Evolutionary conservation across 2,113 vertebrate genomes (phyloP).

Genomic region (Miniopterus natalensis): DNA sequence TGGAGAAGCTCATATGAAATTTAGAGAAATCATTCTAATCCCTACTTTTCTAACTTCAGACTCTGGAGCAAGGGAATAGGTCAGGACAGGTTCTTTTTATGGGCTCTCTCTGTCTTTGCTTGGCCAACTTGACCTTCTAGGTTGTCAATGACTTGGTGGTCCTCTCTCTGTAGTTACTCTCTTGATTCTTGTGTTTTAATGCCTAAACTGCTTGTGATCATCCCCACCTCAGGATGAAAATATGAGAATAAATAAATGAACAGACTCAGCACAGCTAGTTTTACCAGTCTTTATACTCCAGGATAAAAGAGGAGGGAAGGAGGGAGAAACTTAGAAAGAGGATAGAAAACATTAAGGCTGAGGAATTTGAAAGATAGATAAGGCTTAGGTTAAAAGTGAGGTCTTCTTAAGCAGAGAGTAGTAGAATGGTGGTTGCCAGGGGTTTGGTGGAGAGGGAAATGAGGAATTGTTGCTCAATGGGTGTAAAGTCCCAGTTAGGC

Average conservation of each 20-base stretch:
- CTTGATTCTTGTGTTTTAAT: slow-evolving; percentile 10
- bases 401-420: neutral
- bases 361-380: slow-evolving; percentile 7
- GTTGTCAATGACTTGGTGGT: neutral
- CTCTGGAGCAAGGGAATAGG: slow-evolving; percentile 11
- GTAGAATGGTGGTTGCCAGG: neutral
- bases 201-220: neutral
- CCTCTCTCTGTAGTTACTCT: neutral
- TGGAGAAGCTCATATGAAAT: slow-evolving; percentile 5
- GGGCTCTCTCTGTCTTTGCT: neutral
- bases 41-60: neutral
- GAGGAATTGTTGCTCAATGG: neutral
- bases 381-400: neutral
- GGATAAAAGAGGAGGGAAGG: slow-evolving; percentile 2
- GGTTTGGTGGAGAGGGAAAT: neutral
- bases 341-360: neutral
- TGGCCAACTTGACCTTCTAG: neutral
- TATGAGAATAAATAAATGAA: slow-evolving; percentile 31
- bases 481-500: neutral
- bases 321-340: neutral
- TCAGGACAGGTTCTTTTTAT: neutral
- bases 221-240: neutral
- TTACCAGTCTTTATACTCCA: neutral
- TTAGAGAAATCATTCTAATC: slow-evolving; percentile 6
- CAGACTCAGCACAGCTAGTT: neutral